phyloP scores from a whole-genome alignment of 2,797 vertebrate species.

The Natrix natrix region DNA sequence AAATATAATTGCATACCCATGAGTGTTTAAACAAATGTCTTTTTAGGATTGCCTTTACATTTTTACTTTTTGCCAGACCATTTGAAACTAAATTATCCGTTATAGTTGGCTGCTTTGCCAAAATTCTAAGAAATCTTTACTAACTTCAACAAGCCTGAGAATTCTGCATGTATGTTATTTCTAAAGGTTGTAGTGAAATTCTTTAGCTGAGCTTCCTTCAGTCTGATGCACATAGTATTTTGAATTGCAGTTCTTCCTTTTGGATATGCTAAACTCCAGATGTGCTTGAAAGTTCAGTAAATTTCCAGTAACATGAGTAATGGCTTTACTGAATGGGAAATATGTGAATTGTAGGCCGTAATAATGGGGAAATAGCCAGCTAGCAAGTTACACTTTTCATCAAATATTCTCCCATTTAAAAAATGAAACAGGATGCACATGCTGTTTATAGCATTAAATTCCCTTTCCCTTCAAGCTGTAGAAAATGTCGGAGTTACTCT shows the following conservation, averaged over 20 bases:
- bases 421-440: background rate
- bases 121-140: conserved; percentile 41
- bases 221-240: background rate
- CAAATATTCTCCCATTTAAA: background rate
- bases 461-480: background rate
- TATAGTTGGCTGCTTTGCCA: conserved; percentile 31
- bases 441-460: background rate
- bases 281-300: background rate
- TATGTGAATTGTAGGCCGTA: background rate
- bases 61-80: conserved; percentile 47
- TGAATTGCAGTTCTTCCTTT: background rate
- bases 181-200: background rate
- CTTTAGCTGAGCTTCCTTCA: background rate
- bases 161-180: conserved; percentile 34
- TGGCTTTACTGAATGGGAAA: background rate
- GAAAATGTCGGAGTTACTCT: background rate
- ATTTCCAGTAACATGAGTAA: background rate
- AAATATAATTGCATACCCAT: background rate
- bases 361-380: background rate
- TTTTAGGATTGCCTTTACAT: conserved; percentile 19
- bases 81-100: conserved; percentile 55
- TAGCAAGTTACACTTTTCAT: background rate
- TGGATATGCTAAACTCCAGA: background rate
- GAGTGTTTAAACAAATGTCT: conserved; percentile 37
- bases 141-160: conserved; percentile 10